phyloP scores from a whole-genome alignment of 2,113 vertebrate species.

The Tretioscincus oriximinensis region DNA sequence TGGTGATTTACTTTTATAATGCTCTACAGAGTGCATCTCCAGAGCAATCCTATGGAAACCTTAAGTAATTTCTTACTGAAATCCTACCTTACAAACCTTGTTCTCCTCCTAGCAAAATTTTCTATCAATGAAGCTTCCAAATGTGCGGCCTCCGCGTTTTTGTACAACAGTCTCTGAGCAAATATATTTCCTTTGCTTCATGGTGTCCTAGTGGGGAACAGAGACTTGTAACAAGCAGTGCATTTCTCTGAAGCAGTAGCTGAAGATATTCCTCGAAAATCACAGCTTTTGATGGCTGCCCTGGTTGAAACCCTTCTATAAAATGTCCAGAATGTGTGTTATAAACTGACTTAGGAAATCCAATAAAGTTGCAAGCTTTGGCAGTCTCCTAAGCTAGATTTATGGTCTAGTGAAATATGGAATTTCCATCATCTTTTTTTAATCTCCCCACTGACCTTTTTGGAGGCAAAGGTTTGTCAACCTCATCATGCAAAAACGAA shows the following conservation, averaged over 20 bases:
- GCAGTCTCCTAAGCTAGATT: slow-evolving; percentile 62
- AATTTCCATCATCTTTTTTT: slow-evolving; percentile 67
- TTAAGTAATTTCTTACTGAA: no score
- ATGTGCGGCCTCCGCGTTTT: slow-evolving; percentile 31
- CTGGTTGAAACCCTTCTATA: slow-evolving; percentile 59
- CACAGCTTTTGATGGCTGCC: slow-evolving; percentile 51
- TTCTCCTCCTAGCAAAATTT: not conserved
- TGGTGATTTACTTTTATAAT: no score
- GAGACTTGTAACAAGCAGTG: slow-evolving; percentile 42
- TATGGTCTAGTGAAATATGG: slow-evolving; percentile 68
- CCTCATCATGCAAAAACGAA: slow-evolving; percentile 37
- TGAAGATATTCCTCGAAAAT: slow-evolving; percentile 65
- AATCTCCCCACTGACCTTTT: slow-evolving; percentile 56
- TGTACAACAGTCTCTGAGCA: slow-evolving; percentile 26
- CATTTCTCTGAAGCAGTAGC: slow-evolving; percentile 53
- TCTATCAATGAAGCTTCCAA: slow-evolving; percentile 11
- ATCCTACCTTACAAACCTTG: no score
- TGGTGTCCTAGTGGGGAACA: slow-evolving; percentile 15
- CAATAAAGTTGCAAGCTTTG: slow-evolving; percentile 62
- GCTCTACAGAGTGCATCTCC: no score
- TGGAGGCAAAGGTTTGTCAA: slow-evolving; percentile 55
- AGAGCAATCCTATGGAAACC: no score
- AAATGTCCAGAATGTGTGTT: slow-evolving; percentile 61
- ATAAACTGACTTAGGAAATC: slow-evolving; percentile 66
- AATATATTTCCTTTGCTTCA: slow-evolving; percentile 46